phyloP scores from a whole-genome alignment of 2,888 invertebrate genomes.

The Lottia scabra region DNA sequence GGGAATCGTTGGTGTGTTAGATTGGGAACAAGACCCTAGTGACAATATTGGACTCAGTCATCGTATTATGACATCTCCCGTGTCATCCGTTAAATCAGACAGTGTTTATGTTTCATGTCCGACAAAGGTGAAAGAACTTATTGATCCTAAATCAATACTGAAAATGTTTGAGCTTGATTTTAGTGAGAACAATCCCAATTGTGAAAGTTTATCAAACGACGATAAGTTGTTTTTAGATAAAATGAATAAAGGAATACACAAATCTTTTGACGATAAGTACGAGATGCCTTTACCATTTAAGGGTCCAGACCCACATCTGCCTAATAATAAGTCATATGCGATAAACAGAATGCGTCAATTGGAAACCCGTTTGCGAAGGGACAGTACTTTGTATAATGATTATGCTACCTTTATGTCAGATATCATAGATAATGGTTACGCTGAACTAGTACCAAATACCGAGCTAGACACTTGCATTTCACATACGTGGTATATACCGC shows the following conservation, averaged over 20 bases:
- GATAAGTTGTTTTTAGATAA: slow-evolving; percentile 10
- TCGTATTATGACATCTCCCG: neutral
- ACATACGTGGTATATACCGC: neutral
- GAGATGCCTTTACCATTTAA: slow-evolving; percentile 26
- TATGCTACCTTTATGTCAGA: slow-evolving; percentile 17
- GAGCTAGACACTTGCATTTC: neutral
- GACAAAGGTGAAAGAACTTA: neutral
- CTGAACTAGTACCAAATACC: neutral
- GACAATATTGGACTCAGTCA: slow-evolving; percentile 10
- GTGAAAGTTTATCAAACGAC: neutral
- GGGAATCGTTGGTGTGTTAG: slow-evolving; percentile 27
- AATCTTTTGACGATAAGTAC: too few species aligned
- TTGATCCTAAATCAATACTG: neutral
- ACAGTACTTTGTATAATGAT: slow-evolving; percentile 6
- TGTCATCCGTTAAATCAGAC: neutral
- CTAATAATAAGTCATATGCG: slow-evolving; percentile 23
- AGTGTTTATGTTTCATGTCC: neutral
- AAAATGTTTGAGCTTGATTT: slow-evolving; percentile 21
- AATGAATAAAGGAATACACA: slow-evolving; percentile 5
- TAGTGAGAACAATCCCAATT: neutral
- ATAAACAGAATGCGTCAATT: slow-evolving; percentile 11
- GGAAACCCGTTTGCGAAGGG: neutral
- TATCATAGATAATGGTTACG: slow-evolving; percentile 16
- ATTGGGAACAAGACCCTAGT: neutral
- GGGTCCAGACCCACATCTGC: neutral